phyloP scores from a whole-genome alignment of 2,888 invertebrate species.

The Galerucella nymphaeae region DNA sequence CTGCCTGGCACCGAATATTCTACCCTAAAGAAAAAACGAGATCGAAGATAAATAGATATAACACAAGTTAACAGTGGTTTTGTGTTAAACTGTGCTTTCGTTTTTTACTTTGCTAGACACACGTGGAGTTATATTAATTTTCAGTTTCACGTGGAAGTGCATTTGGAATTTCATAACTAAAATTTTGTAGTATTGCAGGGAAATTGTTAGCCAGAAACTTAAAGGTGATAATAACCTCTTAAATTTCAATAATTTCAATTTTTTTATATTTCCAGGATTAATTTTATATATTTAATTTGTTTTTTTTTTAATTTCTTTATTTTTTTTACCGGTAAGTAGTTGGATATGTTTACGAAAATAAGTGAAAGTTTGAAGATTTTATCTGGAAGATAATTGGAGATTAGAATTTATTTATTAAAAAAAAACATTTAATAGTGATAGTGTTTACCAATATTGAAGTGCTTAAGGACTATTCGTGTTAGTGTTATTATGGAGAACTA shows the following conservation, averaged over 20 bases:
- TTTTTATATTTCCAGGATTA: neutral
- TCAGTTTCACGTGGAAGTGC: conserved; percentile 22
- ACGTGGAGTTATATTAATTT: conserved; percentile 40
- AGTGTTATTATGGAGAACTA: too few relatives aligned
- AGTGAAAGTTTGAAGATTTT: too few relatives aligned
- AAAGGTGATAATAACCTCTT: conserved; percentile 5
- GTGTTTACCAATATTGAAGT: too few relatives aligned
- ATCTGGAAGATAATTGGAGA: too few relatives aligned
- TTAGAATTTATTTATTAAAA: too few relatives aligned
- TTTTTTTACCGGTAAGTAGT: too few relatives aligned
- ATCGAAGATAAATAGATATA: neutral
- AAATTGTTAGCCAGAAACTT: conserved; percentile 9
- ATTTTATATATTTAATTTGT: too few relatives aligned
- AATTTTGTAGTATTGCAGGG: conserved; percentile 3
- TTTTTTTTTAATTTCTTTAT: too few relatives aligned
- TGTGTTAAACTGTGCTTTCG: conserved; percentile 32
- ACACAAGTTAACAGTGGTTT: conserved; percentile 5
- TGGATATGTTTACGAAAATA: too few relatives aligned
- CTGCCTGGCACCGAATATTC: conserved; percentile 58
- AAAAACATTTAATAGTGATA: too few relatives aligned
- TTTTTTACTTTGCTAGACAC: conserved; percentile 23
- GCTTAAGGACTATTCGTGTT: too few relatives aligned
- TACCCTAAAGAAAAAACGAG: conserved; percentile 24
- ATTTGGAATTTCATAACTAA: neutral
- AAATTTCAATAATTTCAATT: neutral